phyloP scores from a whole-genome alignment of 2,113 vertebrate genomes.

The Numida meleagris region DNA sequence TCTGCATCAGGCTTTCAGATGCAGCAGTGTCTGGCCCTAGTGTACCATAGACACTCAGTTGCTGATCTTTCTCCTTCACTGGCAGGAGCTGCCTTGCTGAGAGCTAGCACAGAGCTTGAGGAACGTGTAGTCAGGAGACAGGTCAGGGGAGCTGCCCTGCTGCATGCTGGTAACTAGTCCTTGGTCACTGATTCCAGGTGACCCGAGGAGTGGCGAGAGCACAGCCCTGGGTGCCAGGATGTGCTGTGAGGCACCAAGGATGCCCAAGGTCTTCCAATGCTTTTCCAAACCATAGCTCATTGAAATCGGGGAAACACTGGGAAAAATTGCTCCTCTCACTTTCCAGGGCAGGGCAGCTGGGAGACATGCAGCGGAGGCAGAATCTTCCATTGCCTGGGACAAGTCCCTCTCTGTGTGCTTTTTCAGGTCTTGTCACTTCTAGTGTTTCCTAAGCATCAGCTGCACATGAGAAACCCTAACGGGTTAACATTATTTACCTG shows the following conservation, averaged over 20 bases:
- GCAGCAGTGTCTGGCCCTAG: neutral
- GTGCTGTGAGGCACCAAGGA: neutral
- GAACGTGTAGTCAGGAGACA: neutral
- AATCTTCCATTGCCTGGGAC: neutral
- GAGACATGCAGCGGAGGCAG: neutral
- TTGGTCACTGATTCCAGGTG: no score
- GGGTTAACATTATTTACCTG: neutral
- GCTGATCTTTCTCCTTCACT: neutral
- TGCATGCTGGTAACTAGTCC: neutral
- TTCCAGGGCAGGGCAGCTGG: neutral
- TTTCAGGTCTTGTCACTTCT: neutral
- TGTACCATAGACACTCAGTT: neutral
- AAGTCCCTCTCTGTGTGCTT: neutral
- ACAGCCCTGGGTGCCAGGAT: neutral
- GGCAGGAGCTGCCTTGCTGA: neutral
- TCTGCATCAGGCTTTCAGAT: conserved; percentile 39
- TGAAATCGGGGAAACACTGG: neutral
- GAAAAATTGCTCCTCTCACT: neutral
- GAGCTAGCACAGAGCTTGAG: neutral
- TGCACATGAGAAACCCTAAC: neutral
- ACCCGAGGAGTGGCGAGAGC: neutral
- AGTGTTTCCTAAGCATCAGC: neutral
- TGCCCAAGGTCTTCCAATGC: neutral
- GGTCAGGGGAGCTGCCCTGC: neutral
- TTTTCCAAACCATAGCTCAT: neutral